Evolutionary conservation across 1,140 invertebrate species (phyloP), one percentile per base, ranked within the genome.

Genomic region (Pissodes strobi): DNA sequence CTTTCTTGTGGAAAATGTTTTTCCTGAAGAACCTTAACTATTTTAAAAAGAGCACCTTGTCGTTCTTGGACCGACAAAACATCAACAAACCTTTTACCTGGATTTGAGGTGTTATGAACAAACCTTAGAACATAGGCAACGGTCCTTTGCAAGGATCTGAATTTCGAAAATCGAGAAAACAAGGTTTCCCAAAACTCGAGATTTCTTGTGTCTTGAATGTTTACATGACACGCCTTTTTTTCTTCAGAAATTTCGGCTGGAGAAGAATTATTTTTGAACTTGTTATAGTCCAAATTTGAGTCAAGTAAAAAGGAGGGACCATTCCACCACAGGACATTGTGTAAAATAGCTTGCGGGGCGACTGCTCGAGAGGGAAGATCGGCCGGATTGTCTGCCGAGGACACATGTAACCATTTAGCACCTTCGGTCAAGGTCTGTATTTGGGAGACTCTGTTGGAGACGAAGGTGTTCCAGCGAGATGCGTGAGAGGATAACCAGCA

Each of bases 11-110:
- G 2, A 64, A 59, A 69, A 79, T 62, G 27, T 75, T 48, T 59
- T 76, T 79, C 0, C 72, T 76, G 0, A 79, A 77, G 64, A 74
- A 80, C 1, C 67, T 72, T 52, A 77, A 78, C 48, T 71, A 71
- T 34, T 8, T 8, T 8, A 10, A 8, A 12, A 65, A 51, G 21
- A 39, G 56, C 23, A 46, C 49, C 18, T 53, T 37, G 10, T 34
- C 67, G 18, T 45, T 67, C 68, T 3, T 34, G 10, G 2, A 59
- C 37, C 8, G 59, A 38, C 22, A 69, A 37, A 43, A 13, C 5
- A 5, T 15, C 39, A 10, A 8, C 6, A 8, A 43, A 43, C 10
- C 12, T 5, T 5, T 5, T n/a, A n/a, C n/a, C n/a, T n/a, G 13
- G 18, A 6, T 17, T 45, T 25, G 12, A 48, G 10, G 9, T 53